Evolutionary conservation across 2,113 vertebrate species (phyloP).

Genomic region (Microtus oregoni): DNA sequence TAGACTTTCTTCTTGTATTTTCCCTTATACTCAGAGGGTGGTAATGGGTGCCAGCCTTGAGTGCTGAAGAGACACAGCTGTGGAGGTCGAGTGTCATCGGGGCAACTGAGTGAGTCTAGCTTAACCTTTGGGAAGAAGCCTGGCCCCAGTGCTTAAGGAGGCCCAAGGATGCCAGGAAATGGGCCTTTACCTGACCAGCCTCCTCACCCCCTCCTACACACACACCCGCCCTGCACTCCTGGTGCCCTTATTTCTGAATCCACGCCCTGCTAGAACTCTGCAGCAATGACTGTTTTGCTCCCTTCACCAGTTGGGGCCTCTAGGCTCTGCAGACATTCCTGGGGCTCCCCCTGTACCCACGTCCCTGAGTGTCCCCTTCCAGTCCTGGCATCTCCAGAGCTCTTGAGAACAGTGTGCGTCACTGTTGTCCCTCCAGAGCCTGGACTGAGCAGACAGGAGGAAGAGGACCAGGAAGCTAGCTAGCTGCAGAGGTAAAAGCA

Average conservation of each 20-base stretch:
- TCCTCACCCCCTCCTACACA: no score
- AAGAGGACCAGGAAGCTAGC: neutral
- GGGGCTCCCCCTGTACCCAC: neutral
- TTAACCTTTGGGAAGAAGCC: neutral
- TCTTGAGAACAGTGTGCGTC: no score
- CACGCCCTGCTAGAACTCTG: neutral
- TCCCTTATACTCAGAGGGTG: neutral
- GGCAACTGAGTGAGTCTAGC: neutral
- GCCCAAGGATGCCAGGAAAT: neutral
- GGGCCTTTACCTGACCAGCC: neutral
- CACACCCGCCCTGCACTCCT: neutral
- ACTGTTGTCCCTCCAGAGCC: neutral
- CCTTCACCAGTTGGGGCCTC: neutral
- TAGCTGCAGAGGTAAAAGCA: neutral
- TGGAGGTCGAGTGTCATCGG: neutral
- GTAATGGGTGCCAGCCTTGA: neutral
- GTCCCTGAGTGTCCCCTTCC: rapidly evolving
- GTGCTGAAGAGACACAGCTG: neutral
- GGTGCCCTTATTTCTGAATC: neutral
- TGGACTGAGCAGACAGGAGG: neutral
- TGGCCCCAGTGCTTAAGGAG: neutral
- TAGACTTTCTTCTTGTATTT: neutral
- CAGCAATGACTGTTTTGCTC: neutral
- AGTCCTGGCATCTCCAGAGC: neutral
- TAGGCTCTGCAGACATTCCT: neutral